Evolutionary conservation across 2,888 invertebrate species (phyloP), one percentile per base, ranked within the genome.

Genomic region (Drosophila incognita): DNA sequence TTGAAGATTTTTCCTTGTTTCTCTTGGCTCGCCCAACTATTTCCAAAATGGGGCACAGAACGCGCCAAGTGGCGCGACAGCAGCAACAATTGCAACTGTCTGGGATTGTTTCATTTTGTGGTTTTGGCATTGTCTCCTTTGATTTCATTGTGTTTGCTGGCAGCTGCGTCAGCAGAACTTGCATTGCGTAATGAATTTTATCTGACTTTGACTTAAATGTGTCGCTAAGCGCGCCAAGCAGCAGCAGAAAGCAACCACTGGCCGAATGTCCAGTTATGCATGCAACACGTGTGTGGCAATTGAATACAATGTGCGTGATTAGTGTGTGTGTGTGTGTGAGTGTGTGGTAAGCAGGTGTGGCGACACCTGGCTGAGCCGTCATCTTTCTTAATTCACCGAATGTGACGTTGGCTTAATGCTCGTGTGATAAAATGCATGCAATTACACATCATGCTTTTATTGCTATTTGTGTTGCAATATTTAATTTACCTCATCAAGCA

Each of bases 401-500:
- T 67, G 60, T 61, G 38, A 74, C 49, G 49, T 53, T 60, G 58
- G 62, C 59, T 68, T 63, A 57, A 52, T 61, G 54, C 66, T n/a
- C 40, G 40, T 77, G 69, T 67, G 73, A 74, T 79, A 65, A 78
- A 79, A 78, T 70, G 71, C 59, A 75, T 66, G 80, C 68, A 78
- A 76, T 76, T 76, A 72, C 68, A 66, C 60, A 60, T 78, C 68
- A 68, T 79, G 79, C 79, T 77, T 83, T 75, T 75, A 79, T 79
- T 81, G 75, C 61, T 84, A 78, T 89, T 84, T 84, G 85, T 80
- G 82, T 76, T 77, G 81, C 78, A 79, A 79, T 84, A 84, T 85
- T 89, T 85, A 85, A 89, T 84, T 89, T 87, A 84, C 80, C 85
- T 84, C 85, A 78, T 76, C 75, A 82, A 69, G 56, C 56, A 27